Evolutionary conservation across 2,113 vertebrate genomes (phyloP).

Genomic region (Procavia capensis): DNA sequence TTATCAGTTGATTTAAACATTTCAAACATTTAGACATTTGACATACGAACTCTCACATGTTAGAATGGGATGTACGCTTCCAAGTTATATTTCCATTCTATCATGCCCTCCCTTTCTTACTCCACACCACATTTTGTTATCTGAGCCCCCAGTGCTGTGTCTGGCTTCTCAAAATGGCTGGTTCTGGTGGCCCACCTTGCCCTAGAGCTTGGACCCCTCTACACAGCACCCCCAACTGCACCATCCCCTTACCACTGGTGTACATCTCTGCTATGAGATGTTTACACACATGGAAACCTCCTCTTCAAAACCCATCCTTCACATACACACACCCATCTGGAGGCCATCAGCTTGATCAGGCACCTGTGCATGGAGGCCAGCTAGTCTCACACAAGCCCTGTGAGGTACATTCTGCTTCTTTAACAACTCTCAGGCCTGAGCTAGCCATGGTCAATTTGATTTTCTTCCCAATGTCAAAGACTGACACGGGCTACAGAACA

Average conservation of each 20-base stretch:
- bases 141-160: neutral
- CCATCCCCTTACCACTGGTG: neutral
- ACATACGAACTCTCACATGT: neutral
- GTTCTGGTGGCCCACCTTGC: neutral
- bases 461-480: neutral
- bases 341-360: neutral
- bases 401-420: neutral
- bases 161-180: conserved; percentile 3
- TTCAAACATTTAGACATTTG: conserved; percentile 14
- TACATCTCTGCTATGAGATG: neutral
- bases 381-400: neutral
- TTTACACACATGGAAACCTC: neutral
- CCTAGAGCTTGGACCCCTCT: neutral
- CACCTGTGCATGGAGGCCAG: neutral
- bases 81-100: neutral
- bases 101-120: neutral
- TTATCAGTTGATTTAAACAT: neutral
- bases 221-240: neutral
- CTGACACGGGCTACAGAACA: neutral
- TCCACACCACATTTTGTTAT: neutral
- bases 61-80: neutral
- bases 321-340: neutral
- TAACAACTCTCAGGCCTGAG: too few species aligned
- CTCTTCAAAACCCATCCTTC: neutral
- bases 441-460: neutral